Evolutionary conservation across 1,140 invertebrate species (phyloP).

Genomic region (Ostrea denselamellosa): DNA sequence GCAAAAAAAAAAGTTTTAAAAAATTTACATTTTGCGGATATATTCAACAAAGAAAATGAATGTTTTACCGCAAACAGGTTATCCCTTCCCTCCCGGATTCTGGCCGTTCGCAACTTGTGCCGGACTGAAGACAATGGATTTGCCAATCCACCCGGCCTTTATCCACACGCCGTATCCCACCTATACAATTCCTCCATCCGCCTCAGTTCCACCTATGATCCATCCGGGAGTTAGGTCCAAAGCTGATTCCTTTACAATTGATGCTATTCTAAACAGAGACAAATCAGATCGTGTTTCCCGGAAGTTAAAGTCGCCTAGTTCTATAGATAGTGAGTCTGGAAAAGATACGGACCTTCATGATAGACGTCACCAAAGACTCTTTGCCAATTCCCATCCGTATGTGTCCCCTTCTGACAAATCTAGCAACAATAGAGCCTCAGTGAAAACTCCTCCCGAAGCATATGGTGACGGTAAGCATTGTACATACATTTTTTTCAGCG

Average conservation of each 20-base stretch:
- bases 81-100: constrained; percentile 54
- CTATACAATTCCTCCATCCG: constrained; percentile 42
- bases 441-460: background rate
- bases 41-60: constrained; percentile 25
- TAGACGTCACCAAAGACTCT: constrained; percentile 57
- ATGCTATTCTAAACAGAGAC: constrained; percentile 85
- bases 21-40: background rate
- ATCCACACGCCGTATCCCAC: constrained; percentile 61
- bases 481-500: background rate
- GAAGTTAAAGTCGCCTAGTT: constrained; percentile 36
- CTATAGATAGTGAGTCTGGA: constrained; percentile 40
- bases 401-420: constrained; percentile 41
- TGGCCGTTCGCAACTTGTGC: constrained; percentile 49
- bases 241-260: constrained; percentile 88
- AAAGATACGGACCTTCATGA: constrained; percentile 45
- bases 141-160: constrained; percentile 65
- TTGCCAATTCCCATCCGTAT: constrained; percentile 59
- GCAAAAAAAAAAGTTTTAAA: background rate
- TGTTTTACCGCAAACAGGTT: constrained; percentile 39
- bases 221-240: constrained; percentile 42
- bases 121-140: constrained; percentile 53
- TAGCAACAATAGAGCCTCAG: background rate
- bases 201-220: constrained; percentile 44
- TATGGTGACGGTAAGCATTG: constrained; percentile 26
- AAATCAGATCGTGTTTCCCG: constrained; percentile 67